These are phyloP conservation scores for Nesometra sesokonis DNA, from an alignment of 35 echinoderm and acorn worm genomes.

Conservation along the genomic window DNA sequence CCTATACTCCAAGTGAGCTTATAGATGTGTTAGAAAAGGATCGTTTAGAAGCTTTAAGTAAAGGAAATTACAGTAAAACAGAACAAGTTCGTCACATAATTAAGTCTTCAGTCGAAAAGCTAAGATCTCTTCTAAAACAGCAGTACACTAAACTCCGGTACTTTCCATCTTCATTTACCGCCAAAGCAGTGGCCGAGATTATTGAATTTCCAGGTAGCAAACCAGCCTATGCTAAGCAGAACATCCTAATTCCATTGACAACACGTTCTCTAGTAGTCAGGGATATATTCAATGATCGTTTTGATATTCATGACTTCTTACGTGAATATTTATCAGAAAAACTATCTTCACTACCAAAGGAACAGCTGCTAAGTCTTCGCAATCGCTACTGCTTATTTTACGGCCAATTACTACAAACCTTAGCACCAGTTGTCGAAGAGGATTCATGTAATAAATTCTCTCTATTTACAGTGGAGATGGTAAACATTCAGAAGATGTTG, in stretches of 20 bases:
- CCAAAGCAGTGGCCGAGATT: not conserved
- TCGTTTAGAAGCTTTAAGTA: not conserved
- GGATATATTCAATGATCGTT: not conserved
- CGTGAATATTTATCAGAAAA: not conserved
- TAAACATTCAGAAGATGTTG: slow-evolving; percentile 16
- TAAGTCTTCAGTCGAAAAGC: not conserved
- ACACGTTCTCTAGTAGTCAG: not conserved
- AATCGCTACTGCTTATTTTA: slow-evolving; percentile 19
- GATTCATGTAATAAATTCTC: not conserved
- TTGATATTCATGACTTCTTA: not conserved
- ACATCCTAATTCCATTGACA: not conserved
- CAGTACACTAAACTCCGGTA: not conserved
- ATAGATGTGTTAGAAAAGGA: not conserved
- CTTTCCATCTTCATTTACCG: not conserved
- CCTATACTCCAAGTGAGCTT: not conserved
- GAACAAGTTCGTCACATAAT: not conserved
- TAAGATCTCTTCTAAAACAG: not conserved
- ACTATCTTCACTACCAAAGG: not conserved
- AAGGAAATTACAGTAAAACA: not conserved
- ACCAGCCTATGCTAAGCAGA: not conserved
- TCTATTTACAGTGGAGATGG: not conserved
- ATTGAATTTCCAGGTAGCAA: not conserved
- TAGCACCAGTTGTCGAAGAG: slow-evolving; percentile 4
- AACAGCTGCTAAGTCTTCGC: not conserved
- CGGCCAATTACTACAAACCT: not conserved